Percentiles rank a stretch among this genome's conserved stretches.
Evolutionary conservation across 1,140 invertebrate genomes (phyloP).

Genomic region (Eumaeus atala): DNA sequence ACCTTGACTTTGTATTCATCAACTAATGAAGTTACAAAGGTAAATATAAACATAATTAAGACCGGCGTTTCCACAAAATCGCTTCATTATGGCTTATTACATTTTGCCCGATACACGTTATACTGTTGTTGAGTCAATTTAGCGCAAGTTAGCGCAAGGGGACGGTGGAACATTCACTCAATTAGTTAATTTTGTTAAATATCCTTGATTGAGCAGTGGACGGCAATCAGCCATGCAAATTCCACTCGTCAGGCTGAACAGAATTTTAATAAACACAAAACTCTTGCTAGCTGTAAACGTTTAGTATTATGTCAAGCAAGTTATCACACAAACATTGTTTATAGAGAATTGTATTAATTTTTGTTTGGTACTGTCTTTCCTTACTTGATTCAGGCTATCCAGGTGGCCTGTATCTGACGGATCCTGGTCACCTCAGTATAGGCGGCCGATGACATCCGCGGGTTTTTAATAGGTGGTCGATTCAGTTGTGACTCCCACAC

Average conservation of each 20-base stretch:
- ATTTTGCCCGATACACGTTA: slow-evolving; percentile 53
- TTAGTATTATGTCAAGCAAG: too few species aligned
- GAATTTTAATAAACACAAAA: slow-evolving; percentile 44
- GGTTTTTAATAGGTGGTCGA: too few species aligned
- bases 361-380: too few species aligned
- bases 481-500: too few species aligned
- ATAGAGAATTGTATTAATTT: too few species aligned
- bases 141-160: slow-evolving; percentile 43
- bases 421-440: too few species aligned
- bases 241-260: slow-evolving; percentile 50
- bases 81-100: slow-evolving; percentile 57
- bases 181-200: slow-evolving; percentile 73
- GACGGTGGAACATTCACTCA: slow-evolving; percentile 58
- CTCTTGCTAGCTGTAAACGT: slow-evolving; percentile 3
- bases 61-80: slow-evolving; percentile 34
- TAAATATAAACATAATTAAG: slow-evolving; percentile 26
- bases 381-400: too few species aligned
- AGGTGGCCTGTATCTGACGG: too few species aligned
- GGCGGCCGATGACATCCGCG: too few species aligned
- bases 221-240: slow-evolving; percentile 72
- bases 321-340: too few species aligned
- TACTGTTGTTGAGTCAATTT: slow-evolving; percentile 58
- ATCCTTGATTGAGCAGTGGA: slow-evolving; percentile 69
- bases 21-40: slow-evolving; percentile 5
- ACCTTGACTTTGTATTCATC: not conserved